Evolutionary conservation across 2,888 invertebrate genomes (phyloP).

Genomic region (Caradrina clavipalpis): DNA sequence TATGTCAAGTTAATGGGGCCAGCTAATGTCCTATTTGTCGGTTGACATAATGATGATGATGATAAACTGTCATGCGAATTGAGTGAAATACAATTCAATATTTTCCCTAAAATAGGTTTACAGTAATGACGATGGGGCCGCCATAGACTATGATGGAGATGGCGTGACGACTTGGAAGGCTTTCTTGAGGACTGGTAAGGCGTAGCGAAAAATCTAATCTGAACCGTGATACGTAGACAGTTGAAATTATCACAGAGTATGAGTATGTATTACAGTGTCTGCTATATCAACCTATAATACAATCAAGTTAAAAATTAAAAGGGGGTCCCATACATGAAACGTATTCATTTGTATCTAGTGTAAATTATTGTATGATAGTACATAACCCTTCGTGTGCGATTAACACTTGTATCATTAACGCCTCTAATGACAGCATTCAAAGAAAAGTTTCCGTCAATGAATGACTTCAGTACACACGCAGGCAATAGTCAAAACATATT

Average conservation of each 20-base stretch:
- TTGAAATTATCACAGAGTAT: no score
- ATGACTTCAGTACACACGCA: neutral
- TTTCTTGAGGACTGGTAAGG: no score
- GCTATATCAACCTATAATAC: no score
- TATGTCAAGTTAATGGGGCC: conserved; percentile 33
- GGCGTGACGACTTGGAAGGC: no score
- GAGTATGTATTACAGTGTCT: no score
- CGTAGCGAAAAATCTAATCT: no score
- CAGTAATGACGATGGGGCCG: neutral
- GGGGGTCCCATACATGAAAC: no score
- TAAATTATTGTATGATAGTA: no score
- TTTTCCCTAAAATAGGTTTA: neutral
- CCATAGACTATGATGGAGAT: no score
- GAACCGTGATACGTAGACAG: no score
- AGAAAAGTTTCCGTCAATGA: neutral
- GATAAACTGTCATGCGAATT: conserved; percentile 32
- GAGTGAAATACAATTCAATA: conserved; percentile 27
- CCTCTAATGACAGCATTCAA: neutral
- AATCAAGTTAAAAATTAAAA: no score
- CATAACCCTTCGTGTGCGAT: neutral
- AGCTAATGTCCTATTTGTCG: conserved; percentile 44
- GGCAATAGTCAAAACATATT: conserved; percentile 11
- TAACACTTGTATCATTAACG: neutral
- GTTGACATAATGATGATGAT: conserved; percentile 49
- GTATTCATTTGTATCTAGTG: no score